Base-by-base conservation (phyloP, 2,888 invertebrate genomes). In the Pristionchus entomophagus region DNA sequence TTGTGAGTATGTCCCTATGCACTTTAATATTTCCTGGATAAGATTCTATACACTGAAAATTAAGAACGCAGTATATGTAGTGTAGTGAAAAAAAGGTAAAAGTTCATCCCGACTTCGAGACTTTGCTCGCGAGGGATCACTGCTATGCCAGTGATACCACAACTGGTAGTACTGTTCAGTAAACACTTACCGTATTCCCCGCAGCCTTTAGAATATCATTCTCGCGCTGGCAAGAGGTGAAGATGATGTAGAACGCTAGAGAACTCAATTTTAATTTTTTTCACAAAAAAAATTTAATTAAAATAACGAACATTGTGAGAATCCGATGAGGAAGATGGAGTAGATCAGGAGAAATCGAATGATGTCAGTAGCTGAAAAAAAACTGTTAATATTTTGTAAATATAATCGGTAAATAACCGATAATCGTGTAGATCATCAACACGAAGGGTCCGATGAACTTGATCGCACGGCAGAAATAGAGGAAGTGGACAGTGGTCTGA, bases 341-440 rank as follows among this genome's bases (percentile, higher is more conserved):
- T 99, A 99, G 93, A 99, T 99, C 80, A 96, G 96, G 88, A 98
- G 97, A 94, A 99, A 99, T 89, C 99, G 95, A 41, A 84, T 32
- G 32, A 98, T 84, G 51, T 84, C 84, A 14, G 84, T 84, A 35
- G 82, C 80, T 80, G 41, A 45, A 41, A 41, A 22, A 59, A 59
- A 59, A 12, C 22, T 59, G 19, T 59, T 26, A 10, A 17, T 77
- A 45, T n/a, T 69, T 77, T 41, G 12, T 1, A n/a, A 78, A 41
- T 12, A 45, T 49, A 10, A 78, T 97, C 94, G 98, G 89, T 98
- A 99, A 98, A 86, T 98, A 98, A 95, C 96, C 96, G 84, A 99
- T 96, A 97, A 99, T 99, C 88, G 97, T 96, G 94, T 99, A 99
- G 91, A 99, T 97, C 98, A 99, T 99, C 91, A 98, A 97, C 32